Evolutionary conservation across 2,113 vertebrate species (phyloP), one percentile per base, ranked within the genome.

Genomic region (Actinemys pallida): DNA sequence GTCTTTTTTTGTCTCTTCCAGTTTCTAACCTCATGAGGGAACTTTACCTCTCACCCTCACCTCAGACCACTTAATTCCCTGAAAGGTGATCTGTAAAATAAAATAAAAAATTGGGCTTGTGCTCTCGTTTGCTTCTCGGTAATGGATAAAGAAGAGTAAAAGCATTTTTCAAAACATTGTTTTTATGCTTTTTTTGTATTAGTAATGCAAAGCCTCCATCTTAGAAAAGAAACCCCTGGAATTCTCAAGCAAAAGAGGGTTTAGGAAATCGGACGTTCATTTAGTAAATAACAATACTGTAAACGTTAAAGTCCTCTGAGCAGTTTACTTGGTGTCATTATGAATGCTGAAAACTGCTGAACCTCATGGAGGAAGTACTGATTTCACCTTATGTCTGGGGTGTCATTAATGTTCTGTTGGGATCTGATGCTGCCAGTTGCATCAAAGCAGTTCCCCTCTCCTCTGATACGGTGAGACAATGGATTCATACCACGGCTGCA

Each of bases 161-260:
- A 27, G 49, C 22, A 5, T 49, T 49, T 49, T 49, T 49, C 49
- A 87, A 96, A 96, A 87, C 87, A 91, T 27, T 95, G 75, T 94
- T 90, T 93, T 96, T 92, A 87, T 82, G 93, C 84, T 97, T 93
- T 86, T 96, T 96, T 80, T 94, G 88, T 90, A 95, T 93, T 94
- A 93, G 86, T 93, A 94, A 95, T 96, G 94, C 81, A 86, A 92
- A 90, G 29, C 88, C 87, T 94, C 93, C 94, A 92, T 97, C 86
- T 93, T 93, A 86, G 82, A 96, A 54, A 88, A 93, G 76, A 91
- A 96, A 93, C 13, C 13, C 92, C 97, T 96, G 96, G 95, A 97
- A 97, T 96, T 83, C 92, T 95, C 92, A 93, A 62, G 92, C 1
- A 0, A 86, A 90, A 93, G 83, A 82, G 90, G 85, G 81, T 97